Evolutionary conservation across 2,888 invertebrate species (phyloP), one percentile per base, ranked within the genome.

Genomic region (Tetropium fuscum): DNA sequence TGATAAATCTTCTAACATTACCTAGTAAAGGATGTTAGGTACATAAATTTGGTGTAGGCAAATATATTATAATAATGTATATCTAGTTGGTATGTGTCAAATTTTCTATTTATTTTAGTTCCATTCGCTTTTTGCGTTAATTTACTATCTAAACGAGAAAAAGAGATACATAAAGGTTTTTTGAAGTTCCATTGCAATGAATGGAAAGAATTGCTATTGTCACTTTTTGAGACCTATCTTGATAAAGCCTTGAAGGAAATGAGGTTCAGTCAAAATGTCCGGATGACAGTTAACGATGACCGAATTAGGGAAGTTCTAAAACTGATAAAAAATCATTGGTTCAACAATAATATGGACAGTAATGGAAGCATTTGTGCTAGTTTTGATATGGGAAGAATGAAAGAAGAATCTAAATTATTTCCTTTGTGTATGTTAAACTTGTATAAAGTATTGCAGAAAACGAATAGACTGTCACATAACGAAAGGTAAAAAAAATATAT

Each of bases 361-460:
- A 13, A 16, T 10, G 25, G 8, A 34, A 53, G 47, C 38, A 40
- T 16, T 6, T 61, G 72, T 38, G 68, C 66, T 4, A 58, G 66
- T 22, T 58, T 73, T 70, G 69, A 59, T 65, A 70, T 70, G 25
- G 65, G 67, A 56, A 82, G 86, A 64, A 83, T 87, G 32, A 82
- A 86, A 61, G 56, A 45, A 1, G 77, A 79, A 64, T 79, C 81
- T 30, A 73, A 65, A 45, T 76, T 78, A 36, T 88, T 89, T 75
- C 89, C 89, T 1, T 86, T 87, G 0, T 91, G 91, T 64, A 90
- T 90, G 90, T 76, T 83, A 41, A 86, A 87, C 70, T 81, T 90
- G 41, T 87, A 89, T 70, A 72, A 74, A 53, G 79, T 80, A 47
- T 76, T 91, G 30, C 75, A 85, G 27, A 78, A 74, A 7, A 85